A percentile compares a stretch with the other conserved stretches of the same genome.
phyloP scores from a whole-genome alignment of 2,797 vertebrate genomes.

The Geotrypetes seraphini region DNA sequence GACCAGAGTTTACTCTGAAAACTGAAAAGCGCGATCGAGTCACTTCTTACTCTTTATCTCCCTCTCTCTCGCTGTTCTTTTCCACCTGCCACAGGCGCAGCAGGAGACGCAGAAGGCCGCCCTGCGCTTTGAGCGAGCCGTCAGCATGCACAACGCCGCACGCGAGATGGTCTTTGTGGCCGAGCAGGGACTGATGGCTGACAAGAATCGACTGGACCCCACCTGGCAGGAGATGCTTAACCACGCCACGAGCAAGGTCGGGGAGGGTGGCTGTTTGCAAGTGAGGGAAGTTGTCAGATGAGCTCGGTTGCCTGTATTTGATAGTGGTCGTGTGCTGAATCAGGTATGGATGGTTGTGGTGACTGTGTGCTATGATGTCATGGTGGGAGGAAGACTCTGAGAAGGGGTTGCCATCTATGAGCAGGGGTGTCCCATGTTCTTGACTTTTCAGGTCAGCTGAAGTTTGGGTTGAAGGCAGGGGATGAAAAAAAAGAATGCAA shows the following conservation, averaged over 20 bases:
- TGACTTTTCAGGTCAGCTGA: too few relatives aligned
- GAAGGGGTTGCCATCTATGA: too few relatives aligned
- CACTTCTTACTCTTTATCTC: too few relatives aligned
- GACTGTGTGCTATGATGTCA: too few relatives aligned
- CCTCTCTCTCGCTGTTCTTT: not conserved
- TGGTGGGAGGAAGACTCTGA: not conserved
- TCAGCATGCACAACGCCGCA: constrained; percentile 83
- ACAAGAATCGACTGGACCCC: constrained; percentile 79
- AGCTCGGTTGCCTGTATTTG: too few relatives aligned
- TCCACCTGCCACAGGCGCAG: constrained; percentile 70
- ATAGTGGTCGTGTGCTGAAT: too few relatives aligned
- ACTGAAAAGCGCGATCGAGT: too few relatives aligned
- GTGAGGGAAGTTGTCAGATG: not conserved
- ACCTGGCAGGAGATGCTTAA: constrained; percentile 95
- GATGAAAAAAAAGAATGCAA: too few relatives aligned
- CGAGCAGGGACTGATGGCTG: constrained; percentile 80
- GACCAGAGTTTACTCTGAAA: too few relatives aligned
- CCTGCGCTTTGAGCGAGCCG: constrained; percentile 75
- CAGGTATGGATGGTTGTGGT: too few relatives aligned
- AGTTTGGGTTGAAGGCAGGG: too few relatives aligned
- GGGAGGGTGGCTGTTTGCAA: not conserved
- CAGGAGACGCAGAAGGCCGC: constrained; percentile 87
- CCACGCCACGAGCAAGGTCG: constrained; percentile 79
- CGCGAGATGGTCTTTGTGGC: constrained; percentile 90
- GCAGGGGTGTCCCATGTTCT: too few relatives aligned